Evolutionary conservation across 2,888 invertebrate genomes (phyloP), one percentile per base, ranked within the genome.

Genomic region (Drosophila borborema): DNA sequence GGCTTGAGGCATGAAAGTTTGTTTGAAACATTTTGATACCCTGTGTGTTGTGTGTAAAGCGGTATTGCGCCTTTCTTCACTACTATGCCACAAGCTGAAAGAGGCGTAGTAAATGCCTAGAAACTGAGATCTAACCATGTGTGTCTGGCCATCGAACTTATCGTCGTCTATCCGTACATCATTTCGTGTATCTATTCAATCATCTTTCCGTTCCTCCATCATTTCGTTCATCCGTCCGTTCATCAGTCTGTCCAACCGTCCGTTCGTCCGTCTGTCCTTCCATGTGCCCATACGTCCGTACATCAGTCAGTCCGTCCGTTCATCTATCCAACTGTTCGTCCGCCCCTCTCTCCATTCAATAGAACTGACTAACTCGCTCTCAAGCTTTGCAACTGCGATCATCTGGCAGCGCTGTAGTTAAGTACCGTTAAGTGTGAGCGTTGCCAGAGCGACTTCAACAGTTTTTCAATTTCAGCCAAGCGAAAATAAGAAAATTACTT

Each of bases 401-500:
- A 12, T 53, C 31, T 53, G 64, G 64, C 41, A 64, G 41, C 23
- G 34, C 64, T n/a, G 38, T 14, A 23, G 38, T 14, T 12, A 46
- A 46, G 36, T 20, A 28, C 12, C 36, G 59, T 48, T n/a, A n/a
- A n/a, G 7, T 48, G 31, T 9, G 18, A 34, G 45, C 40, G 40
- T 23, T 48, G 34, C 45, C 40, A 20, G 40, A 28, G 43, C 45
- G 28, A 56, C 66, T 74, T 70, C 41, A 80, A 80, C 80, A 89
- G 86, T 86, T 90, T 91, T 90, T 83, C 85, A 89, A 91, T 91
- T 91, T 77, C 82, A 81, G 77, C 80, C 80, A 80, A 80, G 82
- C 81, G 77, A 85, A 77, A 90, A 89, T 85, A 82, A 79, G 86
- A 89, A 91, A 91, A 91, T 91, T 91, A 81, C 85, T 89, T 91